Conservation (phyloP, 2,113 vertebrate species). For the Oncorhynchus tshawytscha region DNA sequence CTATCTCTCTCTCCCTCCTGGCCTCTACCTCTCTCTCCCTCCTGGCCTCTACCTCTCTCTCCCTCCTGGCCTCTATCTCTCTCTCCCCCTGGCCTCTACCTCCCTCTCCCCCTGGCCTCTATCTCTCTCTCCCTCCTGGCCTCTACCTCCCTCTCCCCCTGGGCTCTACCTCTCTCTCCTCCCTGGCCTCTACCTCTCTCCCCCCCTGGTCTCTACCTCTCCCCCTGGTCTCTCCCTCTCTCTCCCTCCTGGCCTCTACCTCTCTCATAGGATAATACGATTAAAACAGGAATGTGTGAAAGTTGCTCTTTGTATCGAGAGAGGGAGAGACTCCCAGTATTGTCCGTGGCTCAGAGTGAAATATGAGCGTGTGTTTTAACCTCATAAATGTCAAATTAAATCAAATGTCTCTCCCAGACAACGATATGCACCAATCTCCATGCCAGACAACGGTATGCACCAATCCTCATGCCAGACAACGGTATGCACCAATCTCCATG, state of each 20-base stretch:
- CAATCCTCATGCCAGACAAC: neutral
- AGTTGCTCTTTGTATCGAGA: slow-evolving; percentile 17
- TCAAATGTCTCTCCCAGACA: neutral
- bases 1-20: neutral
- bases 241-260: neutral
- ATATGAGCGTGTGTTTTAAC: slow-evolving; percentile 8
- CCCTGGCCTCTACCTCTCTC: neutral
- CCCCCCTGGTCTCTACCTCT: too few species aligned
- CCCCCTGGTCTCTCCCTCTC: neutral
- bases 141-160: neutral
- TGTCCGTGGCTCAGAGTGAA: neutral
- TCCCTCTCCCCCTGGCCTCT: neutral
- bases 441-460: neutral
- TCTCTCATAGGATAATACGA: slow-evolving; percentile 38
- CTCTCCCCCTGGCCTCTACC: neutral
- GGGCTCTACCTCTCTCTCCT: neutral
- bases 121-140: neutral
- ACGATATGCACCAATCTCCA: neutral
- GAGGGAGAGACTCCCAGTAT: neutral
- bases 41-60: neutral
- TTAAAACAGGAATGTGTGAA: slow-evolving; percentile 54
- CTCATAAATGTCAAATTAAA: neutral
- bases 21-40: neutral
- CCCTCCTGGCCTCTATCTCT: neutral
- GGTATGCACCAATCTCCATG: too few species aligned